Percentiles rank a stretch among this genome's conserved stretches.
phyloP scores from a whole-genome alignment of 2,797 vertebrate genomes.

The Thunnus albacares region DNA sequence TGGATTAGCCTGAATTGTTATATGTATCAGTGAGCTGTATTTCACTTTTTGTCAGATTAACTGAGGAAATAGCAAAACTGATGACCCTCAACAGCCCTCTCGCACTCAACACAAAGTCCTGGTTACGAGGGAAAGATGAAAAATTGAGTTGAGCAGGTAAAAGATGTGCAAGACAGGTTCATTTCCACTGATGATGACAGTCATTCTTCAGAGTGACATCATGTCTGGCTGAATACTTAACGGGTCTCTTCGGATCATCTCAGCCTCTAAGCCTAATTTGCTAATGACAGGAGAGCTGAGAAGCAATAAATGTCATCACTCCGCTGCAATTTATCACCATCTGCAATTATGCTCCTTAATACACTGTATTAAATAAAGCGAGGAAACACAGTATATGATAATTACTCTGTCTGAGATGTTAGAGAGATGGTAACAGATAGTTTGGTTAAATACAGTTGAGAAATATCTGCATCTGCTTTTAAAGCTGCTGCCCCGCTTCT shows the following conservation, averaged over 20 bases:
- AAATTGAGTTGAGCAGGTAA: constrained; percentile 60
- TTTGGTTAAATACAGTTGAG: constrained; percentile 56
- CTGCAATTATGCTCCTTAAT: constrained; percentile 76
- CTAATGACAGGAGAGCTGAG: constrained; percentile 84
- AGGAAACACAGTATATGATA: constrained; percentile 57
- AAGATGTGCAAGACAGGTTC: constrained; percentile 69
- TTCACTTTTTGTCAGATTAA: constrained; percentile 27
- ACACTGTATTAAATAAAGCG: constrained; percentile 68
- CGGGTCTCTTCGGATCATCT: constrained; percentile 75
- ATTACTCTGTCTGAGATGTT: constrained; percentile 50
- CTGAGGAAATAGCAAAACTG: constrained; percentile 31
- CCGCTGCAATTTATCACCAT: constrained; percentile 79
- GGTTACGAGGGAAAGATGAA: constrained; percentile 37
- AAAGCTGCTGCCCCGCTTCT: neutral
- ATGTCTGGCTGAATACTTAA: constrained; percentile 75
- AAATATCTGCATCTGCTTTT: constrained; percentile 15
- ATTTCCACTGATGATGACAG: constrained; percentile 81
- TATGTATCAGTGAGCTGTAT: constrained; percentile 24
- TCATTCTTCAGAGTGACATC: constrained; percentile 77
- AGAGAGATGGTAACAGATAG: constrained; percentile 32
- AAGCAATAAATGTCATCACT: constrained; percentile 84
- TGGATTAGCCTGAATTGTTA: constrained; percentile 11
- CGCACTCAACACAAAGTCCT: constrained; percentile 49
- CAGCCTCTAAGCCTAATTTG: constrained; percentile 83
- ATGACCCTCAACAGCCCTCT: constrained; percentile 37